A percentile compares a stretch with the other conserved stretches of the same genome.
phyloP scores from a whole-genome alignment of 2,113 vertebrate genomes.

The Chloropsis hardwickii region DNA sequence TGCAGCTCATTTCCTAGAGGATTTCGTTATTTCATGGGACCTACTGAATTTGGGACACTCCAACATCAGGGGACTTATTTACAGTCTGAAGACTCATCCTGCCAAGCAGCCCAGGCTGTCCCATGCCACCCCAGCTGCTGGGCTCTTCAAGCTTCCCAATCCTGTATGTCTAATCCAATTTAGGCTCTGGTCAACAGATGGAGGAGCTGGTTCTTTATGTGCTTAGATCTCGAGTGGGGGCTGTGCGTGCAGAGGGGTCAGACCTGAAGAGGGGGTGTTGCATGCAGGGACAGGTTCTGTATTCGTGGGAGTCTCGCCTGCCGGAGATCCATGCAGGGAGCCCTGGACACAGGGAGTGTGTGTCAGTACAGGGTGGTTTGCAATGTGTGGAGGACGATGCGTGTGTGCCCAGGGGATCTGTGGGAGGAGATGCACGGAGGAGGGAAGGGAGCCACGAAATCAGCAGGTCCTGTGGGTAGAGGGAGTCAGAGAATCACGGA shows the following conservation, averaged over 20 bases:
- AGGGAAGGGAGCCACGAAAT: not conserved
- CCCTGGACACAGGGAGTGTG: too few relatives aligned
- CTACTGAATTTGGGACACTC: not conserved
- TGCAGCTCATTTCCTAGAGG: not conserved
- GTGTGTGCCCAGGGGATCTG: not conserved
- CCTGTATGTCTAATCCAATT: not conserved
- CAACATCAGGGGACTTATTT: not conserved
- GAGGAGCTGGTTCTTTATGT: not conserved
- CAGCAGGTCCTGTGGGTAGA: not conserved
- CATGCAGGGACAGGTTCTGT: not conserved
- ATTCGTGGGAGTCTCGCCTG: not conserved
- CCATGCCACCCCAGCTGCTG: not conserved
- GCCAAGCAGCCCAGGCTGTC: not conserved
- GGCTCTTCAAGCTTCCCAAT: not conserved
- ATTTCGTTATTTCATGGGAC: not conserved
- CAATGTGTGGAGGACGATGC: fast-evolving
- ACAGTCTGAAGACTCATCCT: not conserved
- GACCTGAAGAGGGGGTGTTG: not conserved
- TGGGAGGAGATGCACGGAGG: not conserved
- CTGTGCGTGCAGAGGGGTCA: not conserved
- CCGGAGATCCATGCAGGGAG: not conserved
- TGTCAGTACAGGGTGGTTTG: fast-evolving
- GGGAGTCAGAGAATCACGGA: not conserved
- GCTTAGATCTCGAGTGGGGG: not conserved
- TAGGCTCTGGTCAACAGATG: not conserved